phyloP scores from a whole-genome alignment of 2,113 vertebrate genomes.

The Promerops cafer region DNA sequence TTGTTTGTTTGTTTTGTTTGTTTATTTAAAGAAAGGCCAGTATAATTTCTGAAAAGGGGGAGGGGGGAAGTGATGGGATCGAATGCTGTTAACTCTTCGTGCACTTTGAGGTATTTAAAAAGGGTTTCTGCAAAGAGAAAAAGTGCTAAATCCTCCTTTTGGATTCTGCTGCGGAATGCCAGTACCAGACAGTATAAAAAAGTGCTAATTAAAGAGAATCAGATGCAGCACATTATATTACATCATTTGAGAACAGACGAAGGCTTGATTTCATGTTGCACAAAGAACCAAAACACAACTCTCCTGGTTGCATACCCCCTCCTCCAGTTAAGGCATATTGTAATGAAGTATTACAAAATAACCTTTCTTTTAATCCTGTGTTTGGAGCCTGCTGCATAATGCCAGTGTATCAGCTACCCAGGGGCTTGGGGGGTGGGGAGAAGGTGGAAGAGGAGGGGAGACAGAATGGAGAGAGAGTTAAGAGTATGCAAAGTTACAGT shows the following conservation, averaged over 20 bases:
- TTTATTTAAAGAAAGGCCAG: not conserved
- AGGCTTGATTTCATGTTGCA: not conserved
- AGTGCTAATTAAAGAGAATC: not conserved
- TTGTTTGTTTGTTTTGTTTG: not conserved
- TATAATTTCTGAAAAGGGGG: not conserved
- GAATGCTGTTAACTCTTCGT: not conserved
- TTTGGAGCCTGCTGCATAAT: constrained; percentile 23
- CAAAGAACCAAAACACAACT: not conserved
- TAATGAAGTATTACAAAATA: not conserved
- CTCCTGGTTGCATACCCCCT: not conserved
- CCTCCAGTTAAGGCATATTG: not conserved
- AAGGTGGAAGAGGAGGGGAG: not conserved
- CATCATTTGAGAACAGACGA: not conserved
- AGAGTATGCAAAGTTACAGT: not conserved
- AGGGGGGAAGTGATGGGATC: not conserved
- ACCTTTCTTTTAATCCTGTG: not conserved
- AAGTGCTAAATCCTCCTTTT: not conserved
- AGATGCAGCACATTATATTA: not conserved
- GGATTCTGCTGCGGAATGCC: not conserved
- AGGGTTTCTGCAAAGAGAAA: not conserved
- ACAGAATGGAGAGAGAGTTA: not conserved
- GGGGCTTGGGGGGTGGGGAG: not conserved
- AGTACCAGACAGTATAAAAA: not conserved
- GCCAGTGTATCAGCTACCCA: not conserved
- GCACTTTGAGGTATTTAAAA: not conserved